Base-by-base conservation (phyloP, 2,113 vertebrate genomes). In the Cettia cetti region DNA sequence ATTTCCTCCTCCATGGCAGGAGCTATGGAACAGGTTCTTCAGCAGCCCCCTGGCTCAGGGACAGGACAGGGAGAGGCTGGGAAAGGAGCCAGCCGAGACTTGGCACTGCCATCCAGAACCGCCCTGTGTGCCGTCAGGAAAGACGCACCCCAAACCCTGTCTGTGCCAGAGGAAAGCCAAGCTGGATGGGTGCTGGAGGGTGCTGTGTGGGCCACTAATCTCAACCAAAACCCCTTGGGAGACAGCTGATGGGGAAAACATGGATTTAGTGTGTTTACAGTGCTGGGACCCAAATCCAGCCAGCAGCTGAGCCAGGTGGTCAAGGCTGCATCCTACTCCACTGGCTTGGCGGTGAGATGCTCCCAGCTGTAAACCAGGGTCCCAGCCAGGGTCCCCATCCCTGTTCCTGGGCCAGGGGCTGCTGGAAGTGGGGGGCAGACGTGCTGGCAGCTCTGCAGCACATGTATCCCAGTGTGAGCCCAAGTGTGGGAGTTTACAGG, bases 51-150 rank as follows among this genome's bases (percentile, higher is more conserved):
- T 78, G 90, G 94, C 92, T 64, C 0, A 0, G 56, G 0, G 14
- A 91, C 87, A 93, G 79, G 77, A 76, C 2, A 35, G 92, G 96
- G 92, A 94, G 90, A 93, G 89, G 83, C 89, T 0, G 2, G 90
- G 74, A 91, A 76, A 44, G 59, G 35, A 5, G 69, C 94, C 96
- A 94, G 94, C 31, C 0, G 12, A 90, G 90, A 82, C 60, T 47
- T 77, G 89, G 89, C 83, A n/a, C 52, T 5, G 5, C 42, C 0
- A 0, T 7, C 15, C 66, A 35, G 74, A 69, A 53, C 81, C 8
- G 0, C 61, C 81, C 53, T 3, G 1, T 0, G 7, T 0, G 1
- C 49, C 0, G 0, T 37, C 1, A 0, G 47, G 70, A 79, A 42
- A 54, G 59, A 52, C 54, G 27, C 47, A 66, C 64, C 28, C 4